phyloP scores from a whole-genome alignment of 2,888 invertebrate genomes.

The Drosophila infuscata region DNA sequence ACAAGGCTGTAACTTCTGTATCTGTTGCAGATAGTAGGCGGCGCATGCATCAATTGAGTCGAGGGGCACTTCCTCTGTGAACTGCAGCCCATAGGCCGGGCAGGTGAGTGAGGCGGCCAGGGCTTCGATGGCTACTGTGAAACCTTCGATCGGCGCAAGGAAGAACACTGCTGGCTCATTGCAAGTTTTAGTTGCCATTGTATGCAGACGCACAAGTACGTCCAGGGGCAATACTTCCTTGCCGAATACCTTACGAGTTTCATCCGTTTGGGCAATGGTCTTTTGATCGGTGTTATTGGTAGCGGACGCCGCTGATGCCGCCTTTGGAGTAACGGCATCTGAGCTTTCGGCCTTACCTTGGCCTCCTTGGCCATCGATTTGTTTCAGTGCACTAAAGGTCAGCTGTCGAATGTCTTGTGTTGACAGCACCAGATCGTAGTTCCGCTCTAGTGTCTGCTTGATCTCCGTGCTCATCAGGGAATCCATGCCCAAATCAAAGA shows the following conservation, averaged over 20 bases:
- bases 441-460: constrained; percentile 96
- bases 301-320: neutral
- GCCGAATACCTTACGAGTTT: constrained; percentile 87
- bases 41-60: constrained; percentile 91
- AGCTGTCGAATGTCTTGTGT: constrained; percentile 96
- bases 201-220: constrained; percentile 89
- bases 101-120: constrained; percentile 90
- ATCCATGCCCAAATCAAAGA: constrained; percentile 99
- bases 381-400: constrained; percentile 91
- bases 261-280: constrained; percentile 83
- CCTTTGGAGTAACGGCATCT: neutral
- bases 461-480: constrained; percentile 99
- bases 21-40: constrained; percentile 89
- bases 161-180: constrained; percentile 88
- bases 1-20: constrained; percentile 90
- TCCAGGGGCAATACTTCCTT: constrained; percentile 92
- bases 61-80: constrained; percentile 91
- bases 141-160: constrained; percentile 95
- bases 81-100: constrained; percentile 95
- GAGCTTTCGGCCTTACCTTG: constrained; percentile 18
- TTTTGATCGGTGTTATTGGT: constrained; percentile 51
- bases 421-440: constrained; percentile 94
- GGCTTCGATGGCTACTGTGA: constrained; percentile 89
- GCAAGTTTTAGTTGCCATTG: constrained; percentile 82
- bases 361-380: constrained; percentile 83